Conservation (phyloP, 2,113 vertebrate species). For the Oncorhynchus clarkii region DNA sequence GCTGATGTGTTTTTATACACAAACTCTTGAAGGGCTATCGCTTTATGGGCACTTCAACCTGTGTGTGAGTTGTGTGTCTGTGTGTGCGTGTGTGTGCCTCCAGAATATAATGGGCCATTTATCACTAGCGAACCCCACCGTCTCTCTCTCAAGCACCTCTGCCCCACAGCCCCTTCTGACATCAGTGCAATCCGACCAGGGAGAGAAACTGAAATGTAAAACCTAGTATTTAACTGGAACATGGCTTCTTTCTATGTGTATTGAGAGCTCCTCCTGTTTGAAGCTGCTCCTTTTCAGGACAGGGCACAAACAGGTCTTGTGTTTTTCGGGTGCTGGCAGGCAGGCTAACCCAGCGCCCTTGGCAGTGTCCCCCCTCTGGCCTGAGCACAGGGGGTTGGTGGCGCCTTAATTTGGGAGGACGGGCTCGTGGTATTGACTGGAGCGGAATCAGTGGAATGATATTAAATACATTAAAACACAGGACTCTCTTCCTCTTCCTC, state of each 20-base stretch:
- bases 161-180: background rate
- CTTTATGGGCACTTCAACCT: background rate
- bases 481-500: too few relatives aligned
- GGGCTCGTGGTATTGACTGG: too few relatives aligned
- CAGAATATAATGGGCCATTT: slow-evolving; percentile 1
- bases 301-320: slow-evolving; percentile 48
- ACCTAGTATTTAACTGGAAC: slow-evolving; percentile 41
- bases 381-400: too few relatives aligned
- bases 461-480: too few relatives aligned
- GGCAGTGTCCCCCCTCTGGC: slow-evolving; percentile 14
- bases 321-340: slow-evolving; percentile 18
- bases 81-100: background rate
- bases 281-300: slow-evolving; percentile 22
- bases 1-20: slow-evolving; percentile 22
- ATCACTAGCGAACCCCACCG: slow-evolving; percentile 9
- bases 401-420: too few relatives aligned
- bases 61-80: background rate
- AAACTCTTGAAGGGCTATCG: background rate
- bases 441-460: too few relatives aligned
- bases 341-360: slow-evolving; percentile 33
- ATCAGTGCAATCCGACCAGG: slow-evolving; percentile 43
- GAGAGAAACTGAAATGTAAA: slow-evolving; percentile 51
- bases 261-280: slow-evolving; percentile 28
- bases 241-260: slow-evolving; percentile 30
- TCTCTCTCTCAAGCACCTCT: background rate